phyloP scores from a whole-genome alignment of 2,797 vertebrate genomes.

The Onychomys torridus region DNA sequence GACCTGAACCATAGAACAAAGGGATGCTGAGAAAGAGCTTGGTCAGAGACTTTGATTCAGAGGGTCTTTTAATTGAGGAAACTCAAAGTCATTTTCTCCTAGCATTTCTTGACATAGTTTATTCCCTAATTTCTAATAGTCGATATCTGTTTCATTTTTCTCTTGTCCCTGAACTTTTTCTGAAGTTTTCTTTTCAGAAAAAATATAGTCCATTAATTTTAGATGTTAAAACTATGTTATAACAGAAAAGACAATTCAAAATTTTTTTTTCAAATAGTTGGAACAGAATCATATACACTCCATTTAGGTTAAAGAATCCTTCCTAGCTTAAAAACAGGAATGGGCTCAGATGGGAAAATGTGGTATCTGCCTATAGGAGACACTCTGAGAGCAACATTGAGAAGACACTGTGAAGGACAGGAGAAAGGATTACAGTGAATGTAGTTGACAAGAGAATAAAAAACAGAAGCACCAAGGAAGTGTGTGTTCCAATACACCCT shows the following conservation, averaged over 20 bases:
- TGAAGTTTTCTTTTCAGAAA: not conserved
- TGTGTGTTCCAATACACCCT: not conserved
- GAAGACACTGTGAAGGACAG: not conserved
- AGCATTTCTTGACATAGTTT: not conserved
- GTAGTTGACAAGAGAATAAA: not conserved
- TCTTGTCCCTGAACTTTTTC: not conserved
- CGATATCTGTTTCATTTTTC: not conserved
- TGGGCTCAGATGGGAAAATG: not conserved
- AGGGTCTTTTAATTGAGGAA: not conserved
- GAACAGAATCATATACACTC: not conserved
- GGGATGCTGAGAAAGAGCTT: too few relatives aligned
- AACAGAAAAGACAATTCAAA: not conserved
- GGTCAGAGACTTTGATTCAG: too few relatives aligned
- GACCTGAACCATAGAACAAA: not conserved
- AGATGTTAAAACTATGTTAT: not conserved
- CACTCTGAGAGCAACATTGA: not conserved
- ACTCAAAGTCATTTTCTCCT: not conserved
- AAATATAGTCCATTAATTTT: not conserved
- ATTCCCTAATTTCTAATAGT: not conserved
- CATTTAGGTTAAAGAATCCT: not conserved
- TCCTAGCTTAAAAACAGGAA: not conserved
- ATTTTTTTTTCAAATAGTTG: not conserved
- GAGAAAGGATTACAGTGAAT: not conserved
- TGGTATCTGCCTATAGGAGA: not conserved
- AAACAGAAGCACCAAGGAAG: not conserved